Conservation (phyloP, 2,888 invertebrate genomes). For the Luffia ferchaultella region DNA sequence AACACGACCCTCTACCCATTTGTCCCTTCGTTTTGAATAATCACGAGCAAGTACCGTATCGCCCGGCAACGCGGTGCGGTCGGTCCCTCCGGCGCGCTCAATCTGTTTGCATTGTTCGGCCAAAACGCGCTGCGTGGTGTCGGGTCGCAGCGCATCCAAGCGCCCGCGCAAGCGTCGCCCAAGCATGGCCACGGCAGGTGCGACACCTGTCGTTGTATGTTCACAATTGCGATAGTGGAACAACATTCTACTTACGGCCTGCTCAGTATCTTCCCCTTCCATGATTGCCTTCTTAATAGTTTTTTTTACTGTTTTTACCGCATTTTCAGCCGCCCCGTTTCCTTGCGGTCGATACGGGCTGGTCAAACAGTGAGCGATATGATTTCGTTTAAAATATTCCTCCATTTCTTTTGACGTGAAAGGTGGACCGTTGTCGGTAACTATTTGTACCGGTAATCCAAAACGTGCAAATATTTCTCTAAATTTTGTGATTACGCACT, state of each 20-base stretch:
- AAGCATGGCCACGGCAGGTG: constrained; percentile 14
- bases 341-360: constrained; percentile 16
- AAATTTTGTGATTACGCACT: neutral
- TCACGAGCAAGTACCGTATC: too few relatives aligned
- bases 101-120: neutral
- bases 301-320: constrained; percentile 16
- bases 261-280: constrained; percentile 9
- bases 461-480: neutral
- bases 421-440: constrained; percentile 3
- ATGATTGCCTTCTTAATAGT: constrained; percentile 12
- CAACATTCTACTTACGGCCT: constrained; percentile 12
- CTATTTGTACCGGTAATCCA: neutral
- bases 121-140: neutral
- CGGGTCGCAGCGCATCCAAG: constrained; percentile 14
- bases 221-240: too few relatives aligned
- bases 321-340: constrained; percentile 18
- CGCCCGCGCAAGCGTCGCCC: constrained; percentile 16
- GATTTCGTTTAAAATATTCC: constrained; percentile 13
- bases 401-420: constrained; percentile 12
- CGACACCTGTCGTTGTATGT: too few relatives aligned
- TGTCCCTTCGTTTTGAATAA: too few relatives aligned
- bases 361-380: constrained; percentile 16
- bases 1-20: too few relatives aligned
- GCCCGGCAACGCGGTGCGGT: too few relatives aligned
- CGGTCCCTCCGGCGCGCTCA: neutral